phyloP scores from a whole-genome alignment of 2,888 invertebrate species.

The Chaetoderma sp. region DNA sequence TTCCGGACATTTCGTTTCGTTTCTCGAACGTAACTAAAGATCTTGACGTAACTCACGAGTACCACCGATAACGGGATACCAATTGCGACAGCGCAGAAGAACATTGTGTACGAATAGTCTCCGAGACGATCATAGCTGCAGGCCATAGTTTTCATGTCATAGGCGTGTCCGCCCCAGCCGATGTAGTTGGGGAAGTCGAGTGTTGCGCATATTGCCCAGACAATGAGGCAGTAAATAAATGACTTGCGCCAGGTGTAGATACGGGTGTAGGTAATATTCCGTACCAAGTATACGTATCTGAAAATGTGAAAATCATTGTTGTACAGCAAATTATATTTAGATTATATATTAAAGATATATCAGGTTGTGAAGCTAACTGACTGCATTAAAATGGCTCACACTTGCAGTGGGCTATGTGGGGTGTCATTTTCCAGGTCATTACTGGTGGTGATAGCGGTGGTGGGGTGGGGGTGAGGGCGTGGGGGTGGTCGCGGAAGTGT shows the following conservation, averaged over 20 bases:
- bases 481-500: too few relatives aligned
- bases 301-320: slow-evolving; percentile 22
- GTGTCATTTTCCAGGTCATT: too few relatives aligned
- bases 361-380: too few relatives aligned
- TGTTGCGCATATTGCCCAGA: slow-evolving; percentile 39
- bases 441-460: too few relatives aligned
- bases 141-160: slow-evolving; percentile 47
- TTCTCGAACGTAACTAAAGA: slow-evolving; percentile 36
- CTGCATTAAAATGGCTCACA: too few relatives aligned
- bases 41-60: slow-evolving; percentile 36
- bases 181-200: slow-evolving; percentile 50
- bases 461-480: too few relatives aligned
- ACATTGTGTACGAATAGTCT: slow-evolving; percentile 45
- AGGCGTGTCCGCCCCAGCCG: slow-evolving; percentile 50
- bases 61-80: slow-evolving; percentile 41
- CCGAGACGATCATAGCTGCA: slow-evolving; percentile 48
- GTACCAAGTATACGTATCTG: slow-evolving; percentile 44
- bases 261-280: slow-evolving; percentile 35
- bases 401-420: too few relatives aligned
- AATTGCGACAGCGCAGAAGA: slow-evolving; percentile 40
- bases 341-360: neutral
- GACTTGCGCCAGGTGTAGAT: slow-evolving; percentile 43
- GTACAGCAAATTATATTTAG: neutral
- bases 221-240: slow-evolving; percentile 31
- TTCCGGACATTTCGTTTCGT: slow-evolving; percentile 20